Conservation (phyloP, 2,888 invertebrate genomes). For the Nomada hirtipes region DNA sequence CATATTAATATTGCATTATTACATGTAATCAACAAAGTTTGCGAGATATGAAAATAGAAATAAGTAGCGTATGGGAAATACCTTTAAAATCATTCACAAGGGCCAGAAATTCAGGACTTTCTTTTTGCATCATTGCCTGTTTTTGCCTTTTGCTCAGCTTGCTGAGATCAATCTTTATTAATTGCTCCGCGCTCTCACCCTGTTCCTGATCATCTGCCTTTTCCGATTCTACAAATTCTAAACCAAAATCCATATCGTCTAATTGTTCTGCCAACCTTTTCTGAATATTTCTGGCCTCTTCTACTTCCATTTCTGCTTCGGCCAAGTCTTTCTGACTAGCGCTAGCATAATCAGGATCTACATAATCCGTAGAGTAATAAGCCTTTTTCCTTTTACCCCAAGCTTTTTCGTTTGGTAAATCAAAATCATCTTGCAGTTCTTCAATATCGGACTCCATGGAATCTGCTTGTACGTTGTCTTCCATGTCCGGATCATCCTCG, state of each 20-base stretch:
- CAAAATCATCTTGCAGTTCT: slow-evolving; percentile 87
- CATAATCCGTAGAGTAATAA: slow-evolving; percentile 95
- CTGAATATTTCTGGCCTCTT: slow-evolving; percentile 93
- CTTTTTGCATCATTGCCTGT: slow-evolving; percentile 91
- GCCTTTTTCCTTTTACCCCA: slow-evolving; percentile 94
- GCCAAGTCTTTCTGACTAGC: slow-evolving; percentile 88
- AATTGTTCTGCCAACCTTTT: slow-evolving; percentile 91
- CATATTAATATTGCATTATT: background rate
- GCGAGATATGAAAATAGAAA: background rate
- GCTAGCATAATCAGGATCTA: slow-evolving; percentile 93
- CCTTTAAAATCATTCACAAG: slow-evolving; percentile 92
- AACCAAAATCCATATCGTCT: slow-evolving; percentile 91
- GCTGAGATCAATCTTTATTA: slow-evolving; percentile 91
- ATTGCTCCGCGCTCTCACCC: slow-evolving; percentile 84
- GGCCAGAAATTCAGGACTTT: slow-evolving; percentile 94
- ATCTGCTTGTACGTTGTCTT: slow-evolving; percentile 81
- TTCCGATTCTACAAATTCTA: slow-evolving; percentile 85
- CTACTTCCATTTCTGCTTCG: slow-evolving; percentile 92
- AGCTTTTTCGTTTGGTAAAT: slow-evolving; percentile 92
- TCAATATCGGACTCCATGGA: slow-evolving; percentile 89
- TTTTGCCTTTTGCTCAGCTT: slow-evolving; percentile 91
- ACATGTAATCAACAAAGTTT: background rate
- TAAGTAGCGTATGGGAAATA: slow-evolving; percentile 78
- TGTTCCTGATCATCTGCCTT: slow-evolving; percentile 75
- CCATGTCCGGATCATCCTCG: slow-evolving; percentile 83